Evolutionary conservation across 2,888 invertebrate genomes (phyloP), one percentile per base, ranked within the genome.

Genomic region (Coelopa pilipes): DNA sequence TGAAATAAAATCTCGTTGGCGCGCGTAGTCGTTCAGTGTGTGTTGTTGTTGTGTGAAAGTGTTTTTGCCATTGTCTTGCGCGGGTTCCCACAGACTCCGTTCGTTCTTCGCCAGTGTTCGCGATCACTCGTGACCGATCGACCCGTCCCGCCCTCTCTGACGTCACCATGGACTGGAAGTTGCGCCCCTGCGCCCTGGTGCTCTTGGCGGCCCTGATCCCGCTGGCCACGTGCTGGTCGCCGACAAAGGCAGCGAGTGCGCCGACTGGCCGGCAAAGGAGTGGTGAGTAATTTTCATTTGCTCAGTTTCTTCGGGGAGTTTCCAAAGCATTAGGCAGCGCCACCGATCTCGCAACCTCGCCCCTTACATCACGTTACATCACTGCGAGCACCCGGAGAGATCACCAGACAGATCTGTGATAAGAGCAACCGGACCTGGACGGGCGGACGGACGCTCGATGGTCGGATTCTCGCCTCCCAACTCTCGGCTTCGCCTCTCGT

Each of bases 271-370:
- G 50, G 34, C 74, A 47, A 70, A 77, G 73, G 75, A 80, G 75
- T 77, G 77, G 79, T 78, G 78, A 73, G 76, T 78, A 13, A n/a
- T n/a, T n/a, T n/a, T n/a, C n/a, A n/a, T n/a, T 47, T 69, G 34
- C n/a, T 1, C 19, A 62, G 24, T 53, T 45, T 5, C 13, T 55
- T 46, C 11, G 46, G 46, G 17, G 45, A 3, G 34, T 34, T 34
- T 34, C 34, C 2, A 34, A 34, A 7, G 4, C 34, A 34, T 34
- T 34, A 34, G 34, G 2, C 34, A 34, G 34, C 34, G 34, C 34
- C 34, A 4, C 34, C 34, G 2, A 34, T 7, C 34, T 34, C 34
- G 34, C 34, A 34, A 34, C 34, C 7, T 34, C 34, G 7, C 7
- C 34, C 4, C 34, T 34, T 2, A 34, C 4, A 34, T 2, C 34